phyloP scores from a whole-genome alignment of 2,797 vertebrate genomes.

The Eulemur mongoz region DNA sequence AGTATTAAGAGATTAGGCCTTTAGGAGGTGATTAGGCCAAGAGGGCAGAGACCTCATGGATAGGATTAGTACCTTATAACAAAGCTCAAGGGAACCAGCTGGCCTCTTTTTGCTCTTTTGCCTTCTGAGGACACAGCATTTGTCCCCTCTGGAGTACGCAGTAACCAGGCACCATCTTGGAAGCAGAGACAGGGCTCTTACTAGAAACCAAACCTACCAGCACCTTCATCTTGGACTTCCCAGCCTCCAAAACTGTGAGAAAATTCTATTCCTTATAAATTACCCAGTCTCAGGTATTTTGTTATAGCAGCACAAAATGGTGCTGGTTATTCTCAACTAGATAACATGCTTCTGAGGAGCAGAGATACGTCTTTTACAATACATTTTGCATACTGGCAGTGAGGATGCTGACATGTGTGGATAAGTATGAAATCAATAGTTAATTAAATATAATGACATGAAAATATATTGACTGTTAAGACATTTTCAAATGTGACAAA shows the following conservation, averaged over 20 bases:
- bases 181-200: background rate
- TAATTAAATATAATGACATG: background rate
- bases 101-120: background rate
- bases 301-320: background rate
- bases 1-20: background rate
- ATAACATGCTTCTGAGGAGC: background rate
- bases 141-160: background rate
- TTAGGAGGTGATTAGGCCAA: background rate
- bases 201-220: background rate
- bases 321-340: background rate
- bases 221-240: background rate
- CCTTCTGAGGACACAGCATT: background rate
- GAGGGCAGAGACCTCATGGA: background rate
- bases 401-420: background rate
- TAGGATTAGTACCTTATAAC: background rate
- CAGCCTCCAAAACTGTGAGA: background rate
- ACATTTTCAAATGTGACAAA: conserved; percentile 34
- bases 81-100: background rate
- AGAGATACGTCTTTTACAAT: background rate
- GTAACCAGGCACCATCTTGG: background rate
- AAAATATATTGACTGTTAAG: background rate
- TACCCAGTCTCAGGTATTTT: background rate
- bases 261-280: background rate
- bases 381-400: background rate
- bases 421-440: background rate